A percentile compares a stretch with the other conserved stretches of the same genome.
These are phyloP conservation scores for Geophilus truncorum DNA, from an alignment of 2,888 invertebrate species.

Conservation along the genomic window DNA sequence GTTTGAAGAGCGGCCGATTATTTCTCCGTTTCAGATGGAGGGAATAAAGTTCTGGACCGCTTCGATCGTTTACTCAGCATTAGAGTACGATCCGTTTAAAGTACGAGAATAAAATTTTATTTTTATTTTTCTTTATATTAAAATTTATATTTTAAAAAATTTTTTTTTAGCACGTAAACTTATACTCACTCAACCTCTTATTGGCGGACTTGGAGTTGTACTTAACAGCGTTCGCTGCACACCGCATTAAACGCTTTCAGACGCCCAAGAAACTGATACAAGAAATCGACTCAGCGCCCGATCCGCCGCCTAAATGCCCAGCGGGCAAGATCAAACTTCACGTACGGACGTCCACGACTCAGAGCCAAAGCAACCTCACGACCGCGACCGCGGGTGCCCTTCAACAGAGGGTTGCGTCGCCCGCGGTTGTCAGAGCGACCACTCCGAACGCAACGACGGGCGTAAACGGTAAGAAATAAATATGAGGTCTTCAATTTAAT, in stretches of 20 bases:
- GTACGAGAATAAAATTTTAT: constrained; percentile 48
- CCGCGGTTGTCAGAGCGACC: background rate
- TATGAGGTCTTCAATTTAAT: too few species aligned
- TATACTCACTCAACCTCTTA: constrained; percentile 60
- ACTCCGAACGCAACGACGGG: background rate
- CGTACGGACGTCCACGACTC: constrained; percentile 47
- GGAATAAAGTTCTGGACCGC: constrained; percentile 66
- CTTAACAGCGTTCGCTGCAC: constrained; percentile 75
- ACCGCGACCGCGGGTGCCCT: background rate
- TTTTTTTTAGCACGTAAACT: constrained; percentile 57
- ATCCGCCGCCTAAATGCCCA: constrained; percentile 60
- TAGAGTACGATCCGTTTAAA: constrained; percentile 69
- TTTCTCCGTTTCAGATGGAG: constrained; percentile 87
- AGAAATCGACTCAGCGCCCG: constrained; percentile 59
- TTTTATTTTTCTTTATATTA: background rate
- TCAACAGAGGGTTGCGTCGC: background rate
- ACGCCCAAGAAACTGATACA: constrained; percentile 66
- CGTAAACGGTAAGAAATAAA: too few species aligned
- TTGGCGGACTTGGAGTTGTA: constrained; percentile 63
- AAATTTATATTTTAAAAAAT: background rate
- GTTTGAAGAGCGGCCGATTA: constrained; percentile 91
- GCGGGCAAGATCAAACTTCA: constrained; percentile 62
- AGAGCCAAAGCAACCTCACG: background rate
- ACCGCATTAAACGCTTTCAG: constrained; percentile 69
- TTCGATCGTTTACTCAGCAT: constrained; percentile 63